phyloP scores from a whole-genome alignment of 2,797 vertebrate genomes.

The Anisognathus igniventris region DNA sequence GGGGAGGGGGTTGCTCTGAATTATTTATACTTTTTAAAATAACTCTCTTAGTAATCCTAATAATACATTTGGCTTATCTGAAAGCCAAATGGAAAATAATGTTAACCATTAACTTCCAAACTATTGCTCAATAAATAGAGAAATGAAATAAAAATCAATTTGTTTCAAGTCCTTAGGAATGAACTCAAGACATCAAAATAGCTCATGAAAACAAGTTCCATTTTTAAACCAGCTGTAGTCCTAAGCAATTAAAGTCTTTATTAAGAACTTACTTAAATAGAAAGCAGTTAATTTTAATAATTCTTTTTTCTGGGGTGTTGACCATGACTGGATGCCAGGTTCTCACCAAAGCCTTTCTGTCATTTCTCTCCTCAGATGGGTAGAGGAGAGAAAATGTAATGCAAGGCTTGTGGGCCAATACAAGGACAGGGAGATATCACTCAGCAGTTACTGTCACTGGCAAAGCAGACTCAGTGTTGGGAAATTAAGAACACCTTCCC shows the following conservation, averaged over 20 bases:
- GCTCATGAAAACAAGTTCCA: neutral
- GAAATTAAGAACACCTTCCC: neutral
- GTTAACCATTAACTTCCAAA: neutral
- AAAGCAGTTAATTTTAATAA: neutral
- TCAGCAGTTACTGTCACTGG: neutral
- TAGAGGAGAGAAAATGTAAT: neutral
- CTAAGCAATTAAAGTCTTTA: neutral
- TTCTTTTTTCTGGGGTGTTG: neutral
- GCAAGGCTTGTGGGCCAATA: neutral
- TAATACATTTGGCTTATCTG: neutral
- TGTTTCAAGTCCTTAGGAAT: neutral
- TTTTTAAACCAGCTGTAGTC: neutral
- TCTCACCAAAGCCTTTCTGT: neutral
- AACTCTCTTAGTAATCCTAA: neutral
- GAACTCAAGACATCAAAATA: neutral
- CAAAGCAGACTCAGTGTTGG: neutral
- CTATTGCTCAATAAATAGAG: neutral
- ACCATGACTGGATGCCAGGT: neutral
- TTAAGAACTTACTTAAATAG: neutral
- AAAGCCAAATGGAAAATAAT: neutral
- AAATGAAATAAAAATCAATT: neutral
- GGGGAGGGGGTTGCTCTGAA: neutral
- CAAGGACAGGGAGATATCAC: neutral
- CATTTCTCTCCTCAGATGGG: neutral
- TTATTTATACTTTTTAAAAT: neutral